These are phyloP conservation scores for Gonioctena quinquepunctata DNA, from an alignment of 1,140 invertebrate genomes.

Conservation along the genomic window DNA sequence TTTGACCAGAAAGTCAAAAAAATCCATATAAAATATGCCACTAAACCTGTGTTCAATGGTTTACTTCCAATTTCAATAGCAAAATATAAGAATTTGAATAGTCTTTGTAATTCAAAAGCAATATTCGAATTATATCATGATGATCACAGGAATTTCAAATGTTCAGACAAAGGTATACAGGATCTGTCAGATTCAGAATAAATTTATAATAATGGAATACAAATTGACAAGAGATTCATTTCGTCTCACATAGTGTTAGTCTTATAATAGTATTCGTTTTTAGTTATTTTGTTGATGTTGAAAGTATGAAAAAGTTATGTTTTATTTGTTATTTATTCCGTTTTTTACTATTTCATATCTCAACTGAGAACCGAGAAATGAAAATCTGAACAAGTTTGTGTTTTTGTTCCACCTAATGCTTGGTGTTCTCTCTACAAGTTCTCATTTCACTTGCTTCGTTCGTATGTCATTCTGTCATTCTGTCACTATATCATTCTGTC, in stretches of 20 bases:
- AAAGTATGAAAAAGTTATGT: neutral
- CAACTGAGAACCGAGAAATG: neutral
- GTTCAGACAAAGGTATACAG: too few species aligned
- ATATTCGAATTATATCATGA: neutral
- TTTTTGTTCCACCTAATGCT: neutral
- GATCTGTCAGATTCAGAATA: neutral
- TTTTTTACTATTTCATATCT: neutral
- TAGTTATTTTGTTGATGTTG: too few species aligned
- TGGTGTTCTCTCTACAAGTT: too few species aligned
- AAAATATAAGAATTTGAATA: neutral
- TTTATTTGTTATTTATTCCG: neutral
- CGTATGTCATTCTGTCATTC: too few species aligned
- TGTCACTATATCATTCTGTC: too few species aligned
- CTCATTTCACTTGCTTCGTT: too few species aligned
- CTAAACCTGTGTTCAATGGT: neutral
- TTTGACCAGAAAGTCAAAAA: neutral
- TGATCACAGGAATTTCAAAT: neutral
- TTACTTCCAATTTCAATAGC: neutral
- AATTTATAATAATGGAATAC: too few species aligned
- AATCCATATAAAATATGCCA: neutral
- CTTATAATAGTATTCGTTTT: too few species aligned
- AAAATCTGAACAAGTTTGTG: neutral
- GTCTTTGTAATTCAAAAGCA: neutral
- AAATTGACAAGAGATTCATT: too few species aligned
- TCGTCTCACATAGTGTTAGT: too few species aligned